phyloP scores from a whole-genome alignment of 1,140 invertebrate species.

The Ericerus pela region DNA sequence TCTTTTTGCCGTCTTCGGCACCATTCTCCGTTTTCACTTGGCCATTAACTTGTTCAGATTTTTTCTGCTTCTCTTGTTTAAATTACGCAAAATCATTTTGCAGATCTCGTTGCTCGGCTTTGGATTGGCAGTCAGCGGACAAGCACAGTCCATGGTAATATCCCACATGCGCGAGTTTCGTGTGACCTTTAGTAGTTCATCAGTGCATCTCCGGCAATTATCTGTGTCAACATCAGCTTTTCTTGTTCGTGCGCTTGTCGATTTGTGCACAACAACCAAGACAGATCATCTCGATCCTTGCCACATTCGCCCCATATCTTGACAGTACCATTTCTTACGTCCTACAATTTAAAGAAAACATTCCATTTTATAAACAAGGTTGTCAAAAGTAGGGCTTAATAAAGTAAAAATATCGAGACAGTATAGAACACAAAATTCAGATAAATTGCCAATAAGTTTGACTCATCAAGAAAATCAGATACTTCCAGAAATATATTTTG shows the following conservation, averaged over 20 bases:
- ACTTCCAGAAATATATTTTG: too few relatives aligned
- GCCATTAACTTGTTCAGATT: slow-evolving; percentile 32
- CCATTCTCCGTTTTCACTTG: slow-evolving; percentile 40
- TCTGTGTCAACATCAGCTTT: slow-evolving; percentile 84
- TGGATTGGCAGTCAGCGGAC: slow-evolving; percentile 32
- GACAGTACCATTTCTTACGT: slow-evolving; percentile 44
- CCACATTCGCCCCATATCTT: slow-evolving; percentile 45
- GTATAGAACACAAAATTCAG: not conserved
- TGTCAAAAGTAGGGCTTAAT: slow-evolving; percentile 14
- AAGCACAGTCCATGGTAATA: slow-evolving; percentile 62
- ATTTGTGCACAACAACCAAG: slow-evolving; percentile 80
- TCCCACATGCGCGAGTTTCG: slow-evolving; percentile 57
- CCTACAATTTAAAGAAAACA: too few relatives aligned
- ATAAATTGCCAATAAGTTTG: too few relatives aligned
- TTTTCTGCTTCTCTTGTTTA: not conserved
- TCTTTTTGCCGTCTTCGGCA: slow-evolving; percentile 22
- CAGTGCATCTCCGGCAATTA: slow-evolving; percentile 77
- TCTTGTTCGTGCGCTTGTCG: slow-evolving; percentile 64
- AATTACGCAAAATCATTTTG: slow-evolving; percentile 31
- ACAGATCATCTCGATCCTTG: slow-evolving; percentile 52
- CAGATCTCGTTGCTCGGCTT: slow-evolving; percentile 35
- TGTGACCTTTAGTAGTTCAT: slow-evolving; percentile 56
- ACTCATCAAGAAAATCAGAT: too few relatives aligned
- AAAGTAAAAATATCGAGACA: not conserved
- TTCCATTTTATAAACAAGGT: too few relatives aligned